Conservation (phyloP, 2,797 vertebrate species). For the Mycteria americana region DNA sequence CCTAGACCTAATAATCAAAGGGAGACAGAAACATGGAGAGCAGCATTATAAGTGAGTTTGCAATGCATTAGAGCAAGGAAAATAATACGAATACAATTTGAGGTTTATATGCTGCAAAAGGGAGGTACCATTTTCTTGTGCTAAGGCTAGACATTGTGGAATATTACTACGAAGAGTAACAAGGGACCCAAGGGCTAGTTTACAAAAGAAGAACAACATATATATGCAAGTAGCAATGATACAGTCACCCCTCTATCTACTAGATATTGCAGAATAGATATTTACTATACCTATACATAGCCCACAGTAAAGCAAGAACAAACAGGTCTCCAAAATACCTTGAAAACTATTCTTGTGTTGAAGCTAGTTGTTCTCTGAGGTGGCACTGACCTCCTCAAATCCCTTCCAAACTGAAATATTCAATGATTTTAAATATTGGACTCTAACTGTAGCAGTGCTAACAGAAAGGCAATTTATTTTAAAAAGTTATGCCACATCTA, state of each 20-base stretch:
- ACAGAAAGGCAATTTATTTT: neutral
- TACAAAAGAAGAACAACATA: neutral
- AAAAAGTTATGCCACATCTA: neutral
- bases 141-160: neutral
- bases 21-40: neutral
- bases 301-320: neutral
- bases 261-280: neutral
- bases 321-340: neutral
- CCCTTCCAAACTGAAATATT: neutral
- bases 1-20: neutral
- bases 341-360: neutral
- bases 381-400: neutral
- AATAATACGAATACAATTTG: neutral
- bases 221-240: neutral
- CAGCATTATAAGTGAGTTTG: neutral
- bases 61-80: neutral
- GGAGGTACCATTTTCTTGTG: neutral
- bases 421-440: neutral
- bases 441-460: neutral
- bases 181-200: neutral
- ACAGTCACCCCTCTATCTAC: rapidly evolving
- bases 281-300: rapidly evolving
- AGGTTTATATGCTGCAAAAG: neutral
- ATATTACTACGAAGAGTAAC: neutral
- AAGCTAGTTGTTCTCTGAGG: neutral